phyloP scores from a whole-genome alignment of 2,797 vertebrate genomes.

The Anabas testudineus region DNA sequence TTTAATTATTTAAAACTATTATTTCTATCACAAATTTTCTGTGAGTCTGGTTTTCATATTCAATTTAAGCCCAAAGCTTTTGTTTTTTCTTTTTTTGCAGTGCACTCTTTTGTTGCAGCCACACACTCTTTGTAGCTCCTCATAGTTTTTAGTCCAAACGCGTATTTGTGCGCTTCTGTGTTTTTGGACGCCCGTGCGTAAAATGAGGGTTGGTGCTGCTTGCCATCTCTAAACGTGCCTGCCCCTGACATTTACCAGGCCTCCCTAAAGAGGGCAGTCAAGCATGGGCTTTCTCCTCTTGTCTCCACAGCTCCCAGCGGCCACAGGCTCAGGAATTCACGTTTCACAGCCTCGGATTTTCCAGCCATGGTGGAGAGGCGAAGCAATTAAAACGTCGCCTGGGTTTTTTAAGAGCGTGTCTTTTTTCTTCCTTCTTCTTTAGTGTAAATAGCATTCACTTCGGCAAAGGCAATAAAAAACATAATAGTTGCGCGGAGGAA shows the following conservation, averaged over 20 bases:
- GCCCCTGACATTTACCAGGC: conserved; percentile 87
- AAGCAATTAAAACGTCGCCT: conserved; percentile 83
- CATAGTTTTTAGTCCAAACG: background rate
- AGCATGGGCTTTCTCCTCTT: conserved; percentile 84
- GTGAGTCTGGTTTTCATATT: background rate
- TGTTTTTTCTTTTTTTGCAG: background rate
- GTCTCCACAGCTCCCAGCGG: conserved; percentile 82
- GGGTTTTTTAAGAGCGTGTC: conserved; percentile 70
- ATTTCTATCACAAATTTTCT: no score
- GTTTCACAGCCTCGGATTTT: conserved; percentile 78
- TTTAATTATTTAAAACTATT: background rate
- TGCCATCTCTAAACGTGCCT: conserved; percentile 57
- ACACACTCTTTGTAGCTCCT: background rate
- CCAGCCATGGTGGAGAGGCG: conserved; percentile 72
- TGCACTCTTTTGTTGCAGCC: background rate
- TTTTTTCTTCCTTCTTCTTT: conserved; percentile 52
- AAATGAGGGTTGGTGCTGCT: conserved; percentile 45
- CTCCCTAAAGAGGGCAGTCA: conserved; percentile 97
- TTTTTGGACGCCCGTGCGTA: conserved; percentile 48
- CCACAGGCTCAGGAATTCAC: conserved; percentile 82
- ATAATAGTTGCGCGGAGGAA: conserved; percentile 73
- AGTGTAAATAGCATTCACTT: conserved; percentile 79
- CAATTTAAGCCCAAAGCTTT: background rate
- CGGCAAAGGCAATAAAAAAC: conserved; percentile 77
- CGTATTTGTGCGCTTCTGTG: conserved; percentile 9